Evolutionary conservation across 2,113 vertebrate genomes (phyloP).

Genomic region (Catharus bicknelli): DNA sequence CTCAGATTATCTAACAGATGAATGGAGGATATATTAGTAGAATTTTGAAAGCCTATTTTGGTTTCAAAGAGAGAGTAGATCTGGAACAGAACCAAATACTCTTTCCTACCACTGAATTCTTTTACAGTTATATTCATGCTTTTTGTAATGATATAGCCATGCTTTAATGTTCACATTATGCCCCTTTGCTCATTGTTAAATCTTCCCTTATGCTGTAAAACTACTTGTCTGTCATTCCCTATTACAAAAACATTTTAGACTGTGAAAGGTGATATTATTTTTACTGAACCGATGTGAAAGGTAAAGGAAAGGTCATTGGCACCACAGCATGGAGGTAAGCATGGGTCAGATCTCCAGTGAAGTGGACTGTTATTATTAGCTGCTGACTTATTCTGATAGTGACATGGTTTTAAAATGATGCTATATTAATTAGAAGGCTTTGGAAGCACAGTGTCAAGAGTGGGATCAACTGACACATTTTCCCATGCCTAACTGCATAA

Average conservation of each 20-base stretch:
- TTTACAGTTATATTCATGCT: not conserved
- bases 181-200: not conserved
- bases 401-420: not conserved
- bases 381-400: not conserved
- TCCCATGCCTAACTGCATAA: not conserved
- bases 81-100: not conserved
- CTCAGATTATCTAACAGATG: not conserved
- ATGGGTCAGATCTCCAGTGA: not conserved
- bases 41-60: not conserved
- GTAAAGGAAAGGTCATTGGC: not conserved
- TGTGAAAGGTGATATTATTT: not conserved
- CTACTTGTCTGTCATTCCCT: not conserved
- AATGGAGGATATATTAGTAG: not conserved
- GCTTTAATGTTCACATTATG: not conserved
- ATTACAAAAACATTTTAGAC: not conserved
- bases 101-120: not conserved
- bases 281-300: not conserved
- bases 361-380: conserved; percentile 19
- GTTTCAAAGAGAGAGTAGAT: not conserved
- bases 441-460: conserved; percentile 3
- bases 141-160: not conserved
- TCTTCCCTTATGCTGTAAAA: not conserved
- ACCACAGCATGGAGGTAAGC: not conserved
- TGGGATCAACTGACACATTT: conserved; percentile 4
- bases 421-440: conserved; percentile 7